Base-by-base conservation (phyloP, 1,140 invertebrate species). In the Protaetia brevitarsis region DNA sequence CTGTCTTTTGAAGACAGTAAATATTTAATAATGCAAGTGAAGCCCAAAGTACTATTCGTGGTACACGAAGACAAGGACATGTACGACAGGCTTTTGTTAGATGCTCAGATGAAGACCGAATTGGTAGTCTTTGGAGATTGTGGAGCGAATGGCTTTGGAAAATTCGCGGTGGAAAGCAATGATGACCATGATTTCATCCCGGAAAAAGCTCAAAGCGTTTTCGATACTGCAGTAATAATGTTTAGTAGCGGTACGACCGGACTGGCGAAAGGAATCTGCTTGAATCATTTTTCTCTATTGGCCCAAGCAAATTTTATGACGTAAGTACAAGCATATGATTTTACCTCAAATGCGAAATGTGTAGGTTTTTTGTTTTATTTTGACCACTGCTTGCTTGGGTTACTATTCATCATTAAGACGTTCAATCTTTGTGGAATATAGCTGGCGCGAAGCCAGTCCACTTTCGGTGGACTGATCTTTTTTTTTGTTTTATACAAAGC, bases 1-100 rank as follows among this genome's bases (percentile, higher is more conserved):
- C 60, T 74, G 29, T 63, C 67, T 3, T 6, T 62, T 21, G 56
- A 29, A 19, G 70, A 76, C 2, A 66, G 64, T 7, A 34, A 56
- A 8, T 57, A 72, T 60, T 51, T 74, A 13, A 16, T 76, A 1
- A 57, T 64, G 8, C 58, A 69, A 36, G 67, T 72, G 0, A 66
- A 59, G 62, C 74, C 74, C 13, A 71, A 68, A 68, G 64, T 76
- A 2, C 27, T 76, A n/a, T 76, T 76, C 63, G 75, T 77, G 26
- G 76, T 64, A 51, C 74, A 72, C 70, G 77, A 75, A 66, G 78
- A 71, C 21, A 67, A 69, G 61, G 69, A 72, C 8, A 51, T 51
- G 45, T 51, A 51, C 16, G 66, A 69, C 64, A 29, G 31, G 19
- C 45, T 37, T 13, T 21, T 68, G 4, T 16, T 64, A 31, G 19